A percentile compares a stretch with the other conserved stretches of the same genome.
Evolutionary conservation across 2,797 vertebrate species (phyloP).

Genomic region (Prunella strophiata): DNA sequence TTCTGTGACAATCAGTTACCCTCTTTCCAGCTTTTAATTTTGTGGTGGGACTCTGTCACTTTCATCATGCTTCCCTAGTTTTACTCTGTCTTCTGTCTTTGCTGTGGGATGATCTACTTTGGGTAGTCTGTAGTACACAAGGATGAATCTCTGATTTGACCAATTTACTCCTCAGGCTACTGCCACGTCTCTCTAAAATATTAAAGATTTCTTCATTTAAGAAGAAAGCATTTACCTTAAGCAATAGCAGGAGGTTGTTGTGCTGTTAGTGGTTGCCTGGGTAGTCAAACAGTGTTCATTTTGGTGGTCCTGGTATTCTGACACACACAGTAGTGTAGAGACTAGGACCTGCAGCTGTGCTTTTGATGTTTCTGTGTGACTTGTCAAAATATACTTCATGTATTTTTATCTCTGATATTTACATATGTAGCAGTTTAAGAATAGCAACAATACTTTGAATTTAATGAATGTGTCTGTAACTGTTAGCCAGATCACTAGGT

Average conservation of each 20-base stretch:
- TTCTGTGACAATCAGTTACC: not conserved
- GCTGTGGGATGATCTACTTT: not conserved
- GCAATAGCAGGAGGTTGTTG: not conserved
- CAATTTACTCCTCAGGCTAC: not conserved
- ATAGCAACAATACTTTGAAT: not conserved
- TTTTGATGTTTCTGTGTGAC: not conserved
- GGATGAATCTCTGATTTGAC: not conserved
- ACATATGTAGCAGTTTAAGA: not conserved
- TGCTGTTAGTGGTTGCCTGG: not conserved
- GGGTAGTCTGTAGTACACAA: not conserved
- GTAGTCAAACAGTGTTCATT: not conserved
- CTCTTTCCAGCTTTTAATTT: not conserved
- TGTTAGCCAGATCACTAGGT: not conserved
- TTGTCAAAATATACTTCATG: not conserved
- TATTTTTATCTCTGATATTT: not conserved
- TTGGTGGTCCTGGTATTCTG: not conserved
- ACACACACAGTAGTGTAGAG: not conserved
- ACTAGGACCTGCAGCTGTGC: not conserved
- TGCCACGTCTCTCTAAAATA: not conserved
- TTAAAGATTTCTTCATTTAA: not conserved
- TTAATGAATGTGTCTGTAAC: not conserved
- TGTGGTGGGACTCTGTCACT: not conserved
- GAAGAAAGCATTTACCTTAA: not conserved
- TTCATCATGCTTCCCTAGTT: not conserved
- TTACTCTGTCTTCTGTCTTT: not conserved